These are phyloP conservation scores for Genyomyrus donnyi DNA, from an alignment of 2,113 vertebrate genomes.

Conservation along the genomic window DNA sequence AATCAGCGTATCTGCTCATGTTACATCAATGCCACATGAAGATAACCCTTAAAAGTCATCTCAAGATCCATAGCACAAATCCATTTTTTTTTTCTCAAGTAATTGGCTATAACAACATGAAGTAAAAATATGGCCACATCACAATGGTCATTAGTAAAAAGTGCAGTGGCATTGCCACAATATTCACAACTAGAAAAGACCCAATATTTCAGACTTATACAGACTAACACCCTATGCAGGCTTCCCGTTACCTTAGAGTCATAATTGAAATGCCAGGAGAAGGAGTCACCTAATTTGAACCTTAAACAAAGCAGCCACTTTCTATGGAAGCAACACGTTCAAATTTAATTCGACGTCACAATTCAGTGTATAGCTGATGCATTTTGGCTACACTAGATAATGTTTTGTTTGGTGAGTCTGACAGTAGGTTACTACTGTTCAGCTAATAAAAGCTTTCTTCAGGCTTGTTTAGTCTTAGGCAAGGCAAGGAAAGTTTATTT, in stretches of 20 bases:
- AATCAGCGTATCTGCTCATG: not conserved
- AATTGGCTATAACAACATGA: not conserved
- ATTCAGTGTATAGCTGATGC: not conserved
- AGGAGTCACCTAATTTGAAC: not conserved
- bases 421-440: not conserved
- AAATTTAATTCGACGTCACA: not conserved
- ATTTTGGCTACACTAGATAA: not conserved
- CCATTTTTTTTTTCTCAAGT: not conserved
- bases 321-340: not conserved
- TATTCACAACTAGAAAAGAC: not conserved
- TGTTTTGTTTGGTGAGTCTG: not conserved
- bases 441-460: not conserved
- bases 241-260: not conserved
- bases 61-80: not conserved
- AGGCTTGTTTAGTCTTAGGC: not conserved
- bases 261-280: not conserved
- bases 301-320: not conserved
- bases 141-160: not conserved
- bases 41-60: not conserved
- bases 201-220: not conserved
- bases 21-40: not conserved
- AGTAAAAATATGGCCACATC: not conserved
- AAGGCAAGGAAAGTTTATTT: not conserved
- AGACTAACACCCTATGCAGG: not conserved
- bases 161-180: not conserved